Evolutionary conservation across 2,113 vertebrate species (phyloP), one percentile per base, ranked within the genome.

Genomic region (Hylia prasina): DNA sequence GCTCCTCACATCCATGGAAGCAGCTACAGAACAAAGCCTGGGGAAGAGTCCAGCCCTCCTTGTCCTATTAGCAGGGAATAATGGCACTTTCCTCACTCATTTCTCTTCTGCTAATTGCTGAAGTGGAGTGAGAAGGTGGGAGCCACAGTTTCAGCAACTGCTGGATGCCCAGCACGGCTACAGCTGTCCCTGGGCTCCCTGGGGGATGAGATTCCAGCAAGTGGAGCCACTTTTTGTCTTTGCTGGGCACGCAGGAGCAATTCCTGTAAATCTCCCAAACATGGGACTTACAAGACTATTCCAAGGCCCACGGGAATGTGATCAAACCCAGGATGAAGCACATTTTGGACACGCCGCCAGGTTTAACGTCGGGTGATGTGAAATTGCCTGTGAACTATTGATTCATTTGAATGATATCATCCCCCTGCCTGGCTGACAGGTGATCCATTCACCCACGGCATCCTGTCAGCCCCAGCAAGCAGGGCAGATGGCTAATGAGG

Each of bases 401-500:
- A 97, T 94, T 91, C 68, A 30, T 94, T 54, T 93, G 94, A 93
- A 94, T 91, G 93, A 84, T 97, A 31, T 58, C 53, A 66, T 94
- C 64, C 37, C 90, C 65, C 87, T 68, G 51, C 92, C 73, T 95
- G 31, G 72, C 86, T 84, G 94, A 69, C 88, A 95, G 94, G 90
- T 92, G 91, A 97, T 97, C 96, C 97, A 82, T 96, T 94, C 75
- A 33, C n/a, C 56, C 28, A 19, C 51, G 2, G 88, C 71, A 58
- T 82, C 89, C 83, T 90, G 89, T 65, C 95, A 96, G 80, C 90
- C 65, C 4, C 81, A 16, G 28, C 19, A 6, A 68, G 1, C 11
- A 92, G 96, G 96, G 94, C 96, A 98, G 97, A 71, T 91, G 97
- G 96, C 60, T 97, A 65, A 97, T 40, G 93, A 97, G 96, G 88